Percentiles rank a stretch among this genome's conserved stretches.
Conservation (phyloP, 1,140 invertebrate species). For the Drosophila setifemur region DNA sequence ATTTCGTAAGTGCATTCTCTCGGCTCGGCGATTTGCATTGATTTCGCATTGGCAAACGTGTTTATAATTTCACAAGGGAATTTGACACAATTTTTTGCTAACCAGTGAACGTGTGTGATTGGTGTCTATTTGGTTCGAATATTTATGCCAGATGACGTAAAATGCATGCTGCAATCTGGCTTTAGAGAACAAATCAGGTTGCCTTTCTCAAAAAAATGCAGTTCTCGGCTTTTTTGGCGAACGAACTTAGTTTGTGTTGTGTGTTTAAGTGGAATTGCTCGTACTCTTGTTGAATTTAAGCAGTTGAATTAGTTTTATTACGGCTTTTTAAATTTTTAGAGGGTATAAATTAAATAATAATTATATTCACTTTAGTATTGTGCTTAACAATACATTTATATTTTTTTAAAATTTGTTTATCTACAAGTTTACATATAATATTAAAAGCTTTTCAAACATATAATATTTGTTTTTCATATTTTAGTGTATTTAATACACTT, state of each 20-base stretch:
- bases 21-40: background rate
- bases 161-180: background rate
- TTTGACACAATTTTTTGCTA: background rate
- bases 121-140: conserved; percentile 17
- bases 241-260: conserved; percentile 11
- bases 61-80: conserved; percentile 65
- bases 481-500: too few species aligned
- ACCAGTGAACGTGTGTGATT: conserved; percentile 5
- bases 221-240: background rate
- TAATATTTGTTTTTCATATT: too few species aligned
- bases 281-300: background rate
- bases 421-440: too few species aligned
- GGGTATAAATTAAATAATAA: too few species aligned
- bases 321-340: too few species aligned
- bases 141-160: conserved; percentile 13
- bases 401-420: too few species aligned
- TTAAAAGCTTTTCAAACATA: too few species aligned
- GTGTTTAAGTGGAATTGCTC: background rate
- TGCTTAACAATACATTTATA: too few species aligned
- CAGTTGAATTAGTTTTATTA: too few species aligned
- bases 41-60: conserved; percentile 48
- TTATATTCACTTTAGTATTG: too few species aligned
- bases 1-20: conserved; percentile 68
- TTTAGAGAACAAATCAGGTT: conserved; percentile 12
- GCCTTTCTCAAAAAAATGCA: background rate